These are phyloP conservation scores for Ephialtes manifestator DNA, from an alignment of 2,888 invertebrate species.

Conservation along the genomic window DNA sequence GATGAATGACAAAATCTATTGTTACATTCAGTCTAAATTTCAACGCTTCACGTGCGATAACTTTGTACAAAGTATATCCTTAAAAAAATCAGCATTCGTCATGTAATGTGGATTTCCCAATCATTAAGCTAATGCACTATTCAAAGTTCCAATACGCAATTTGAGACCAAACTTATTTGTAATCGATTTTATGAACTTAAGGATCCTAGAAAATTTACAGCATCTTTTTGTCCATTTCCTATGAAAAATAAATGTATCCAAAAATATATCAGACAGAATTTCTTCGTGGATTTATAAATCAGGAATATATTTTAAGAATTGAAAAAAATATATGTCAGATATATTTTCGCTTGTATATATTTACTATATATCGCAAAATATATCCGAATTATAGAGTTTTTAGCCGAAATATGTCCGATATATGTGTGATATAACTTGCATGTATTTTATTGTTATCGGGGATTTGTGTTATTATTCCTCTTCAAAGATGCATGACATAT, in stretches of 20 bases:
- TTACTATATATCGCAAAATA: too few species aligned
- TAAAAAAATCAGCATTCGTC: conserved; percentile 10
- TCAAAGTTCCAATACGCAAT: not conserved
- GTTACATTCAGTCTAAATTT: conserved; percentile 74
- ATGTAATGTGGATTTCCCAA: not conserved
- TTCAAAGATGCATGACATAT: not conserved
- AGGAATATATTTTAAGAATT: too few species aligned
- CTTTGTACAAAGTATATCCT: conserved; percentile 46
- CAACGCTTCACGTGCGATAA: conserved; percentile 53
- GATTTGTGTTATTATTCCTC: not conserved
- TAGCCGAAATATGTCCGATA: too few species aligned
- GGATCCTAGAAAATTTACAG: not conserved
- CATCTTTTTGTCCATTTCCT: not conserved
- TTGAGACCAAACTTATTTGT: not conserved
- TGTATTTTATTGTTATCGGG: too few species aligned
- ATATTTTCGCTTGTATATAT: too few species aligned
- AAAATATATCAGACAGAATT: too few species aligned
- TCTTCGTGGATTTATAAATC: too few species aligned
- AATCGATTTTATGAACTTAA: not conserved
- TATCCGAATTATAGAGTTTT: too few species aligned
- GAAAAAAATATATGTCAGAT: too few species aligned
- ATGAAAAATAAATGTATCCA: too few species aligned
- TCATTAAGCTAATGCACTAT: conserved; percentile 18
- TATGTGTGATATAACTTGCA: too few species aligned
- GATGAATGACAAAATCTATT: conserved; percentile 40